A percentile compares a stretch with the other conserved stretches of the same genome.
phyloP scores from a whole-genome alignment of 2,888 invertebrate species.

The Drepana falcataria region DNA sequence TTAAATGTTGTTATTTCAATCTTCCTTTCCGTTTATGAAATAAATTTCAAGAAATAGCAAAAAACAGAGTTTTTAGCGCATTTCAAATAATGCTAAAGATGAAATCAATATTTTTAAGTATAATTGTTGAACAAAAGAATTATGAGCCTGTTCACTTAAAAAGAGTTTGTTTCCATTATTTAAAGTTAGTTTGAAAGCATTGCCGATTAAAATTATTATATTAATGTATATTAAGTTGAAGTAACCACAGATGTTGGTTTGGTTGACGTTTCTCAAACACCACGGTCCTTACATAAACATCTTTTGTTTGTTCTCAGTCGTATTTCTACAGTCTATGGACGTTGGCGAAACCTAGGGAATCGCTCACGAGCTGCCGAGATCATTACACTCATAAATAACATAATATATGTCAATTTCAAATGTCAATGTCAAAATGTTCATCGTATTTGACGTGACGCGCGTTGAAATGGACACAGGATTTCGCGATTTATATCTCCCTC shows the following conservation, averaged over 20 bases:
- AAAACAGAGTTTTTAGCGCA: conserved; percentile 22
- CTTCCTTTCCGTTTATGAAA: conserved; percentile 7
- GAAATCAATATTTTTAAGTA: conserved; percentile 72
- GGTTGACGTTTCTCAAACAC: no score
- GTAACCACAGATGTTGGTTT: no score
- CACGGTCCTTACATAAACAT: no score
- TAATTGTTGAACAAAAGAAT: conserved; percentile 73
- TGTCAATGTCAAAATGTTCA: no score
- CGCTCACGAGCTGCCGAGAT: no score
- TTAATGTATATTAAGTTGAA: conserved; percentile 10
- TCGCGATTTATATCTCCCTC: conserved; percentile 57
- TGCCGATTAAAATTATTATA: conserved; percentile 10
- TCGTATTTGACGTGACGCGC: conserved; percentile 22
- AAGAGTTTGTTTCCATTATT: conserved; percentile 43
- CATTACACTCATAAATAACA: no score
- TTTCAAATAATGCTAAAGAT: conserved; percentile 55
- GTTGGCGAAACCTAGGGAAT: no score
- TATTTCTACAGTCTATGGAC: no score
- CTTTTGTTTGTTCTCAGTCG: no score
- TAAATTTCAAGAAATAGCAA: conserved; percentile 23
- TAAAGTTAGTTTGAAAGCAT: not conserved
- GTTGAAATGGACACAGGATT: conserved; percentile 25
- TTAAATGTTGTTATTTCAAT: not conserved
- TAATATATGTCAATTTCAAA: no score
- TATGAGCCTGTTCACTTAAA: conserved; percentile 56